Percentiles rank a stretch among this genome's conserved stretches.
Conservation (phyloP, 2,888 invertebrate genomes). For the Linnaemya tessellans region DNA sequence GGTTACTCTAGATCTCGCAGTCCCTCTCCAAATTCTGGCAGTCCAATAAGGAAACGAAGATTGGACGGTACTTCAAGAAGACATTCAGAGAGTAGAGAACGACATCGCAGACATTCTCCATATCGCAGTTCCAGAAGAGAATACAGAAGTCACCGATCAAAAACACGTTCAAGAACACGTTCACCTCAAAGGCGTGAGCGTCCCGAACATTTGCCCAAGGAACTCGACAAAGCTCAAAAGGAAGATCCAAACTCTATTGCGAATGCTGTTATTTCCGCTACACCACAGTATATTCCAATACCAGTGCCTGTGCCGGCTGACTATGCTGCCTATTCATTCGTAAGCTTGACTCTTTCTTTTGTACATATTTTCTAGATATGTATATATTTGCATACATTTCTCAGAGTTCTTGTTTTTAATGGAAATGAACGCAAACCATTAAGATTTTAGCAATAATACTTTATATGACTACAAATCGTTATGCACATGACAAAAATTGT, state of each 20-base stretch:
- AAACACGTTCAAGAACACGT: conserved; percentile 57
- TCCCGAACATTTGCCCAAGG: conserved; percentile 40
- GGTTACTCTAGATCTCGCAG: conserved; percentile 63
- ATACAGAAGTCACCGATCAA: conserved; percentile 51
- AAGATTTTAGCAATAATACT: no score
- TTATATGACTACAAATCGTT: no score
- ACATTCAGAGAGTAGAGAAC: conserved; percentile 48
- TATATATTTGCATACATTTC: no score
- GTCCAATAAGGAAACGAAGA: neutral
- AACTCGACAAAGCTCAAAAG: conserved; percentile 35
- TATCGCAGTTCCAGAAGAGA: conserved; percentile 48
- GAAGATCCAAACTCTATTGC: conserved; percentile 18
- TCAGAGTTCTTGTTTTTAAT: no score
- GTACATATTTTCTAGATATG: neutral
- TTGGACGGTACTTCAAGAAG: conserved; percentile 36
- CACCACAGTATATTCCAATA: conserved; percentile 71
- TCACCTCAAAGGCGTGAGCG: conserved; percentile 56
- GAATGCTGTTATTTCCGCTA: conserved; percentile 22
- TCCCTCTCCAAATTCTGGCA: neutral
- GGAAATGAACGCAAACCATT: no score
- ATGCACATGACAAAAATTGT: no score
- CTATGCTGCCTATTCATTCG: conserved; percentile 64
- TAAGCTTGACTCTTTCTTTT: conserved; percentile 57
- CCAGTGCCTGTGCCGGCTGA: conserved; percentile 70
- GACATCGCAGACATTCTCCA: conserved; percentile 51